Evolutionary conservation across 2,797 vertebrate species (phyloP).

Genomic region (Chrosomus eos): DNA sequence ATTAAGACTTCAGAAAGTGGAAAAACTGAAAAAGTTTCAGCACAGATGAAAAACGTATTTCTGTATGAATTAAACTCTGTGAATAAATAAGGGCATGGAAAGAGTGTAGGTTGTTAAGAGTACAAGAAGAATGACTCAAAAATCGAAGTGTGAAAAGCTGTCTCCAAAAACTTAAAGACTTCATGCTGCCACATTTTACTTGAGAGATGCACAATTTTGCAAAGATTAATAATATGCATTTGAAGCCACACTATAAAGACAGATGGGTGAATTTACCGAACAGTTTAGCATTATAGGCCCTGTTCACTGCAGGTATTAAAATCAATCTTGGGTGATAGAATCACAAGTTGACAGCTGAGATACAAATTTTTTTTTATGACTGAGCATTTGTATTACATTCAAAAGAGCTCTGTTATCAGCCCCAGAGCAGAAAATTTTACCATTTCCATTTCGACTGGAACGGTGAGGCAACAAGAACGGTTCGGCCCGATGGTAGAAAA

Average conservation of each 20-base stretch:
- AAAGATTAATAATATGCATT: not conserved
- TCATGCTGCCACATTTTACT: not conserved
- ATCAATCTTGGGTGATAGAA: not conserved
- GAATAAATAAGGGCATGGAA: constrained; percentile 21
- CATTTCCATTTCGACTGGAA: not conserved
- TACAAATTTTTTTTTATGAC: not conserved
- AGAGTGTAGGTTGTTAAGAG: constrained; percentile 57
- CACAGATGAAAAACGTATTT: constrained; percentile 12
- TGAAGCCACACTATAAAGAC: not conserved
- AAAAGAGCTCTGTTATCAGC: too few relatives aligned
- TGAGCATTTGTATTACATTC: too few relatives aligned
- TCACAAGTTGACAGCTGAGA: not conserved
- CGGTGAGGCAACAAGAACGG: not conserved
- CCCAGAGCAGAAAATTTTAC: not conserved
- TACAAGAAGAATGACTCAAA: constrained; percentile 41
- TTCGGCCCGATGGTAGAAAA: not conserved
- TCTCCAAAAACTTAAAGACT: not conserved
- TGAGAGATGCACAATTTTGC: not conserved
- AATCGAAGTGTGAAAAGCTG: not conserved
- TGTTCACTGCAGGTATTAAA: not conserved
- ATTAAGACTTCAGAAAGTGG: constrained; percentile 46
- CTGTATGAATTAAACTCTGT: constrained; percentile 51
- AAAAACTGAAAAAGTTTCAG: constrained; percentile 35
- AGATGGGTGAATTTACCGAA: not conserved
- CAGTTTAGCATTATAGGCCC: not conserved